A percentile compares a stretch with the other conserved stretches of the same genome.
Conservation (phyloP, 2,797 vertebrate genomes). For the Molossus alvarezi region DNA sequence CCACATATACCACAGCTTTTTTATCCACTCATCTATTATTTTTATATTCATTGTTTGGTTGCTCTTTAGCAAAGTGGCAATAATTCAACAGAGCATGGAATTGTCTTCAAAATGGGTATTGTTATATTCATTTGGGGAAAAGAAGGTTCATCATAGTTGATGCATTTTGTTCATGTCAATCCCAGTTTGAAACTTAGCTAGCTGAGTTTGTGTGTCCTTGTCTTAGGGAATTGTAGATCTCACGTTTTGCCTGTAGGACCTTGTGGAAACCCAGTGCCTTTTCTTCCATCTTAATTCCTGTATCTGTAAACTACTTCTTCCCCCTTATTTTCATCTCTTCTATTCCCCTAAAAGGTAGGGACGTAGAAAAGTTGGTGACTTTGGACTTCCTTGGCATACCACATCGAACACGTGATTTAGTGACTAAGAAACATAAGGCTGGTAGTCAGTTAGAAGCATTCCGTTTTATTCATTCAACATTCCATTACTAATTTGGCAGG, state of each 20-base stretch:
- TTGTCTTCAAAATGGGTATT: neutral
- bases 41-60: constrained; percentile 34
- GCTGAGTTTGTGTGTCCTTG: neutral
- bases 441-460: constrained; percentile 51
- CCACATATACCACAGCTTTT: no score
- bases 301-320: neutral
- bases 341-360: neutral
- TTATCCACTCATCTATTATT: neutral
- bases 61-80: neutral
- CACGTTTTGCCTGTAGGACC: neutral
- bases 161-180: neutral
- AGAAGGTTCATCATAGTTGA: neutral
- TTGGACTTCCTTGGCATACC: constrained; percentile 65
- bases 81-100: constrained; percentile 27
- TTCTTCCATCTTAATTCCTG: neutral
- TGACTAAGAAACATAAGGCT: constrained; percentile 76
- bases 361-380: constrained; percentile 53
- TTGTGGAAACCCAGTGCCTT: neutral
- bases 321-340: constrained; percentile 7
- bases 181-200: neutral
- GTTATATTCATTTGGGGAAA: neutral
- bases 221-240: neutral
- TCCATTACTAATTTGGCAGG: constrained; percentile 65
- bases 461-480: constrained; percentile 74
- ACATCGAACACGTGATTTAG: constrained; percentile 56